Percentiles rank a stretch among this genome's conserved stretches.
phyloP scores from a whole-genome alignment of 2,888 invertebrate genomes.

The Clepsis dumicolana region DNA sequence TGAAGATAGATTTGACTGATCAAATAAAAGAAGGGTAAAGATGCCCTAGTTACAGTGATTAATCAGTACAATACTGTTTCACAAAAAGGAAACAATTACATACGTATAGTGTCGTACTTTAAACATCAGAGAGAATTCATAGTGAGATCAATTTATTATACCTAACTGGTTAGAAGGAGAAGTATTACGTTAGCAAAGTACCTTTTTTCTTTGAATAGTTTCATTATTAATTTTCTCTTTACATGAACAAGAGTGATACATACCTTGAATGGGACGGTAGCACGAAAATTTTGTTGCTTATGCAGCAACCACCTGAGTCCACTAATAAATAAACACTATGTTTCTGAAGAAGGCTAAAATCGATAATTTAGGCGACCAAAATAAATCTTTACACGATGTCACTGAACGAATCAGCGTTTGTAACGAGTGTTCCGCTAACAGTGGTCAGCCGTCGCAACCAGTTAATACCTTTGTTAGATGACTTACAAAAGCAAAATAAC shows the following conservation, averaged over 20 bases:
- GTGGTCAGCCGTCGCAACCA: constrained; percentile 68
- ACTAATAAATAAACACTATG: constrained; percentile 77
- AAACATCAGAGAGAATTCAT: not conserved
- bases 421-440: constrained; percentile 62
- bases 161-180: too few relatives aligned
- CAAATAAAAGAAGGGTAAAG: constrained; percentile 1
- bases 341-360: constrained; percentile 74
- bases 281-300: constrained; percentile 75
- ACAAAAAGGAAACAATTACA: not conserved
- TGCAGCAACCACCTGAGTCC: constrained; percentile 67
- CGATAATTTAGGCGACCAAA: constrained; percentile 75
- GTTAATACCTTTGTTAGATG: constrained; percentile 77
- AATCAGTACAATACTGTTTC: not conserved
- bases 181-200: constrained; percentile 11
- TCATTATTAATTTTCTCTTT: constrained; percentile 20
- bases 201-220: constrained; percentile 1
- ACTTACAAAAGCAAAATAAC: constrained; percentile 82
- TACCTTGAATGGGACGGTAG: constrained; percentile 79
- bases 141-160: too few relatives aligned
- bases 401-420: constrained; percentile 58
- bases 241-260: constrained; percentile 48
- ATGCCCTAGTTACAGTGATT: constrained; percentile 1
- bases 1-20: not conserved
- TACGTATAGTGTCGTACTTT: not conserved
- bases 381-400: constrained; percentile 67